Percentiles rank a stretch among this genome's conserved stretches.
phyloP scores from a whole-genome alignment of 2,888 invertebrate species.

The Cantharis rufa region DNA sequence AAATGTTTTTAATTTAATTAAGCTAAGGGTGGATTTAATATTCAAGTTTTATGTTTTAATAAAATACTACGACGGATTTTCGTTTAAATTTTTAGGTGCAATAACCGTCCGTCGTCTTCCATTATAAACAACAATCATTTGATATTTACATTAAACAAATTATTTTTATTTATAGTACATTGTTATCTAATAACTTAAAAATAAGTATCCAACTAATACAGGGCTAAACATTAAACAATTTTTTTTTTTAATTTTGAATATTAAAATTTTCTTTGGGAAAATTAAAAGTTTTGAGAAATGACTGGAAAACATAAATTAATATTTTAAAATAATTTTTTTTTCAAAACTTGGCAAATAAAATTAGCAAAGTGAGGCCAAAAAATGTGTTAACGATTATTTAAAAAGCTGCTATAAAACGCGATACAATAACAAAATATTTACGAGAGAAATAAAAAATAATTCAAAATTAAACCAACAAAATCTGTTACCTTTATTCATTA shows the following conservation, averaged over 20 bases:
- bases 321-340: background rate
- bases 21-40: background rate
- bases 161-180: background rate
- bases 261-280: background rate
- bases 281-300: background rate
- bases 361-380: background rate
- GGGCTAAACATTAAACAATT: no score
- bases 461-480: conserved; percentile 13
- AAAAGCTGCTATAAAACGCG: background rate
- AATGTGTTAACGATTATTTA: background rate
- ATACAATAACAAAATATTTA: background rate
- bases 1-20: background rate
- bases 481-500: conserved; percentile 26
- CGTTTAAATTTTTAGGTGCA: background rate
- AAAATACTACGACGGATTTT: background rate
- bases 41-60: background rate
- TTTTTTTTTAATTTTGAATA: no score
- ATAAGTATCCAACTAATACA: background rate
- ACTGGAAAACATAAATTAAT: background rate
- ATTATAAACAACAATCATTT: background rate
- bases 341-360: background rate
- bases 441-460: background rate
- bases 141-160: background rate
- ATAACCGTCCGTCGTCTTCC: background rate
- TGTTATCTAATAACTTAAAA: background rate